Conservation (phyloP, 2,113 vertebrate genomes). For the Philantomba maxwellii region DNA sequence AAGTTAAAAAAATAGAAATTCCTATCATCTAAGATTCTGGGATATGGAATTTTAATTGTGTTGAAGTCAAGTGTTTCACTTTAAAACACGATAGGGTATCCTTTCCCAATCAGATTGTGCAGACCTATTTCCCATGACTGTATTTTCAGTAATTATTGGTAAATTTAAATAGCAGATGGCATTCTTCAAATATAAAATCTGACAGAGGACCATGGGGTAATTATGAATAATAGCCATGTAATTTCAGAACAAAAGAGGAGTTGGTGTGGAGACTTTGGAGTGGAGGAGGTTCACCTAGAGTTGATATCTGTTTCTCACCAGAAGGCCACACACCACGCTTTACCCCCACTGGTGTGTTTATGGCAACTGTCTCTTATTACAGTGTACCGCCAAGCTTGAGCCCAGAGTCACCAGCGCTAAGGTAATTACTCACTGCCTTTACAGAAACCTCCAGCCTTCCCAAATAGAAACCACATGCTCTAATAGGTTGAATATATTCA, state of each 20-base stretch:
- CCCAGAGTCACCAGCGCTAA: conserved; percentile 81
- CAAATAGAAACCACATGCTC: conserved; percentile 99
- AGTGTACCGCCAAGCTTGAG: conserved; percentile 79
- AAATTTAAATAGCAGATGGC: conserved; percentile 67
- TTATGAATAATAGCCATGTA: conserved; percentile 71
- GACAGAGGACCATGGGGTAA: conserved; percentile 69
- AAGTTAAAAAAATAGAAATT: conserved; percentile 42
- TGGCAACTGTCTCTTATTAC: conserved; percentile 89
- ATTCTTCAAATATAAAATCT: conserved; percentile 54
- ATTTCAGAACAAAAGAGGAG: conserved; percentile 78
- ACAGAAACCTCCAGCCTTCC: conserved; percentile 84
- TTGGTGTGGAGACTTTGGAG: conserved; percentile 60
- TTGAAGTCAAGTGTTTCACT: conserved; percentile 20
- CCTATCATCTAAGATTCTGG: neutral
- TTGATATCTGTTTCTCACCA: conserved; percentile 82
- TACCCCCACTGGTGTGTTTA: conserved; percentile 81
- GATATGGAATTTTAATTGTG: conserved; percentile 30
- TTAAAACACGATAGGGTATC: neutral
- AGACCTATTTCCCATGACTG: conserved; percentile 47
- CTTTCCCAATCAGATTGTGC: conserved; percentile 49
- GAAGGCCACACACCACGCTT: conserved; percentile 83
- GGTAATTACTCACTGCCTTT: conserved; percentile 86
- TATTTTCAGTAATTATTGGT: conserved; percentile 63
- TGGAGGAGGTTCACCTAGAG: conserved; percentile 78
- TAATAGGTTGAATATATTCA: conserved; percentile 79